Evolutionary conservation across 2,113 vertebrate species (phyloP), one percentile per base, ranked within the genome.

Genomic region (Atractosteus spatula): DNA sequence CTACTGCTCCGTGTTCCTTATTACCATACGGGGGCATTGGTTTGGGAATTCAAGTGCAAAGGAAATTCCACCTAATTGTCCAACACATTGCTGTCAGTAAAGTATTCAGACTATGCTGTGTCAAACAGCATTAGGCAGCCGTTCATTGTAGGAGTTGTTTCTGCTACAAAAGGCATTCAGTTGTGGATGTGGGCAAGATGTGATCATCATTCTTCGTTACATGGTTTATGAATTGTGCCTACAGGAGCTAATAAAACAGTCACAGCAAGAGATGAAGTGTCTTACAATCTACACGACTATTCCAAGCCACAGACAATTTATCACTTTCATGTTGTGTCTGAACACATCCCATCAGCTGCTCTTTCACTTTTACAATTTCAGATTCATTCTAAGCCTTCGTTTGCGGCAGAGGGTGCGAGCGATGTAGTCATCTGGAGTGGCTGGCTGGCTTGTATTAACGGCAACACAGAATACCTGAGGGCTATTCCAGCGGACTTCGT

Each of bases 361-460:
- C n/a, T 16, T 42, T 59, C 14, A 54, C 13, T 29, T 29, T 2
- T 0, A 0, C 62, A 74, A 56, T 82, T 41, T n/a, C 84, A 97
- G 95, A 90, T 97, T 80, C 72, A 86, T 1, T 74, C 87, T 62
- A 92, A 85, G 83, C 61, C 87, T 3, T 54, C 14, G 54, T 81
- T 88, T 71, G 75, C 85, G 4, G 70, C 43, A 3, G 70, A 78
- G 13, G 85, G 89, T 3, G 80, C 87, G 14, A 80, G 88, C 44
- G 89, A 77, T 8, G 94, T 86, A 76, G 54, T 86, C 2, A 3
- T 95, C 0, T 99, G 97, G 97, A 94, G 77, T 0, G 96, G 97
- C 68, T 98, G 92, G 86, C 89, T 99, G 76, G 92, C 94, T 47
- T 95, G 90, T 14, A 51, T 94, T 70, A 89, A 84, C 14, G 94